Percentiles rank a stretch among this genome's conserved stretches.
phyloP scores from a whole-genome alignment of 2,113 vertebrate species.

The Aptenodytes patagonicus region DNA sequence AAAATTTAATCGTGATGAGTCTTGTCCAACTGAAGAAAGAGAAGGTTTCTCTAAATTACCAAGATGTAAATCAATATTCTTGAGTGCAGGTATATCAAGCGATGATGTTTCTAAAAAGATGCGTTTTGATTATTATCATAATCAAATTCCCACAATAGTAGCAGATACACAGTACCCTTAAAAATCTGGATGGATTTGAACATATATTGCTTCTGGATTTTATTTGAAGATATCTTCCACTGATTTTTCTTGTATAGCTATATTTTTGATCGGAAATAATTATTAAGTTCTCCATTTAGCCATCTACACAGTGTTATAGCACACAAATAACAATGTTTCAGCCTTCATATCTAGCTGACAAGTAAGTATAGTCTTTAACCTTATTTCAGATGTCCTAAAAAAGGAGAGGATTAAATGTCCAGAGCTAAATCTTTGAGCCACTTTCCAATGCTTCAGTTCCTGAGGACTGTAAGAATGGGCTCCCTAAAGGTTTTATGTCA shows the following conservation, averaged over 20 bases:
- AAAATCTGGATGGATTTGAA: not conserved
- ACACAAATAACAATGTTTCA: not conserved
- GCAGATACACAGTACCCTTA: not conserved
- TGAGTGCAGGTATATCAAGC: not conserved
- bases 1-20: not conserved
- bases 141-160: not conserved
- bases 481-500: not conserved
- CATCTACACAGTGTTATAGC: not conserved
- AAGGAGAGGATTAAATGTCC: not conserved
- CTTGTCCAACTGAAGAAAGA: not conserved
- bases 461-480: not conserved
- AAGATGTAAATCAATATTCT: not conserved
- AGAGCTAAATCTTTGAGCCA: not conserved
- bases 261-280: not conserved
- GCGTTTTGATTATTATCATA: not conserved
- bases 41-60: not conserved
- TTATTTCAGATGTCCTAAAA: not conserved
- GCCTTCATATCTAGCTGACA: not conserved
- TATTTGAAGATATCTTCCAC: not conserved
- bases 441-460: not conserved
- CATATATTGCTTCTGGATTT: not conserved
- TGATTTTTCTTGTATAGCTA: not conserved
- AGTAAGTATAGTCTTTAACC: not conserved
- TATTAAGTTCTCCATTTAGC: not conserved
- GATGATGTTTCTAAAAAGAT: not conserved